Evolutionary conservation across 2,888 invertebrate species (phyloP).

Genomic region (Hypolimnas misippus): DNA sequence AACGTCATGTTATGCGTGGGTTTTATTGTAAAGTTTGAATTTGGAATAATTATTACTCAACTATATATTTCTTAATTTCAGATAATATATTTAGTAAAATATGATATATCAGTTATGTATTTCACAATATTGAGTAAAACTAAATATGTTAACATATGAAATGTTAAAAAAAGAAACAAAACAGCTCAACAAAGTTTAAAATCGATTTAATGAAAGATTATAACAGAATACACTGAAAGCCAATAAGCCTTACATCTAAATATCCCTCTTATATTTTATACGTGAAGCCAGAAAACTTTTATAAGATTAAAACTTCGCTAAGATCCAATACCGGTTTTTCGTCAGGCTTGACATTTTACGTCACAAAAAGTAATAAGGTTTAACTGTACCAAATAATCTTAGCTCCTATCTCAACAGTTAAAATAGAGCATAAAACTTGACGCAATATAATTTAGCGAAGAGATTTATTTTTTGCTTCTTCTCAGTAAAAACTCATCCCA

Average conservation of each 20-base stretch:
- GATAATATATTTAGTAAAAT: too few species aligned
- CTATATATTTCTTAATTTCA: not conserved
- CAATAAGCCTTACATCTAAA: not conserved
- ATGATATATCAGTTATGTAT: too few species aligned
- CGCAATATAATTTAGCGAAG: not conserved
- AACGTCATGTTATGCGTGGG: not conserved
- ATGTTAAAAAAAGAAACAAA: too few species aligned
- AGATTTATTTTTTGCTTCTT: constrained; percentile 4
- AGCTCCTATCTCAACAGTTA: not conserved
- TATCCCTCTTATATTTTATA: not conserved
- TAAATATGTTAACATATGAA: too few species aligned
- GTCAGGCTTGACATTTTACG: not conserved
- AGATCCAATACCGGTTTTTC: constrained; percentile 6
- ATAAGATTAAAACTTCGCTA: constrained; percentile 6
- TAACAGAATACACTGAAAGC: not conserved
- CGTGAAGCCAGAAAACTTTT: not conserved
- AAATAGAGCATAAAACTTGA: constrained; percentile 6
- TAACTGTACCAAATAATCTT: constrained; percentile 3
- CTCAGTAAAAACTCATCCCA: not conserved
- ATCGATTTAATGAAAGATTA: too few species aligned
- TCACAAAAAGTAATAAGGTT: constrained; percentile 5
- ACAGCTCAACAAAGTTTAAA: too few species aligned
- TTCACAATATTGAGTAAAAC: too few species aligned
- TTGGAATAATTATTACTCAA: not conserved
- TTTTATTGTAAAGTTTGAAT: not conserved